Base-by-base conservation (phyloP, 1,140 invertebrate species). In the Tachypleus tridentatus region DNA sequence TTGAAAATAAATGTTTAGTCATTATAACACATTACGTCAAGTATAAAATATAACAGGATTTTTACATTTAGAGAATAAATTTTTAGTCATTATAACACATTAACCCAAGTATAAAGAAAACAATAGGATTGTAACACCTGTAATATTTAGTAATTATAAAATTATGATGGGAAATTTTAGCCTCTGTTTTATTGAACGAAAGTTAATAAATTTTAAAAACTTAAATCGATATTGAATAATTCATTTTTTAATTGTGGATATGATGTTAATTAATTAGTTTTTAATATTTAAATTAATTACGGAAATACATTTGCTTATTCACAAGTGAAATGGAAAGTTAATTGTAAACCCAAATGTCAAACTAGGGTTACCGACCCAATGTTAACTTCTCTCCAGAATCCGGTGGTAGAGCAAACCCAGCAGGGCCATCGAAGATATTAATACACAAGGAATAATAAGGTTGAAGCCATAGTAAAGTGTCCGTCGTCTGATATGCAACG, bases 401-500 rank as follows among this genome's bases (percentile, higher is more conserved):
- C 66, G 96, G 93, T 72, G 96, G 96, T 76, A 99, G 83, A 61
- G 94, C 94, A 81, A 99, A 99, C 69, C 95, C 70, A 99, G 84
- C 73, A 98, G 85, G 65, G 96, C 96, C 91, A 99, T 95, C 67
- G 93, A 95, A 71, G 96, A 94, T 76, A 98, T 96, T 78, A 99
- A 86, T 71, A 98, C 93, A 80, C 96, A 99, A 63, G 97, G 96
- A 75, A 98, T 94, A 77, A 99, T 98, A 74, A 99, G 85, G 83
- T 99, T 99, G 85, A 98, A 98, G 81, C 97, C 97, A 83, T 98
- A 99, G 84, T 98, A 99, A 68, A 98, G 84, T 61, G 94, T 98
- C 75, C 96, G 85, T 74, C 97, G 85, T 74, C 96, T 84, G 80
- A 99, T 98, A 77, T 95, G 89, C 73, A 99, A 93, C 73, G 89